Base-by-base conservation (phyloP, 2,888 invertebrate genomes). In the Oscheius sp. region DNA sequence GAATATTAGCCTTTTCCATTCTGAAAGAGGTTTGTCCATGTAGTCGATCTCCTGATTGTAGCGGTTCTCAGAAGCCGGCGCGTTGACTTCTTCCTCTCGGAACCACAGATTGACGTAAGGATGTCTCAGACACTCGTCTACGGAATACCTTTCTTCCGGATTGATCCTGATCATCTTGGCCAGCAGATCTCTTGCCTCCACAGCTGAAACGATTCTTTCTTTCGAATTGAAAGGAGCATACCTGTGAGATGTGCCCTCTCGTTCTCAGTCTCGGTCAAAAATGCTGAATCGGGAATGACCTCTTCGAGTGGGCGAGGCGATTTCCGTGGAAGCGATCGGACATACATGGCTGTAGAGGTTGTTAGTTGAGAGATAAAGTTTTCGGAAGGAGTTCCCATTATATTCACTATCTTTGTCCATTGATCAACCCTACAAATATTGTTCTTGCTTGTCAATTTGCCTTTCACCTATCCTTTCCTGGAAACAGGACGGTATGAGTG, bases 91-190 rank as follows among this genome's bases (percentile, higher is more conserved):
- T 58, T 80, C 80, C 1, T 82, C 82, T 75, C 80, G 62, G 91
- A 96, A 99, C 99, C 99, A 99, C 79, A 99, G 96, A 91, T 96
- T 96, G 90, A 99, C 99, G 92, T 99, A 99, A 78, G 97, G 96
- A 91, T 99, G 99, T 29, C 83, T 92, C 86, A 99, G 92, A 81
- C 99, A 99, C 89, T 98, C 96, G 91, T 98, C 97, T 73, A 99
- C 98, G 70, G 96, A 96, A 92, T 97, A 99, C 91, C 99, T 93
- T 74, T 94, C 93, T 91, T 96, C 95, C 65, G 99, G 99, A 92
- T 99, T 99, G 90, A 99, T 95, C 76, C 98, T 97, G 90, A 99
- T 92, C 99, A 99, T 99, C 91, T 95, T 94, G 79, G 95, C 95
- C 86, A 99, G 92, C 90, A 99, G 93, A 92, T 99, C 98, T 85